Base-by-base conservation (phyloP, 2,113 vertebrate genomes). In the Poeciliopsis prolifica region DNA sequence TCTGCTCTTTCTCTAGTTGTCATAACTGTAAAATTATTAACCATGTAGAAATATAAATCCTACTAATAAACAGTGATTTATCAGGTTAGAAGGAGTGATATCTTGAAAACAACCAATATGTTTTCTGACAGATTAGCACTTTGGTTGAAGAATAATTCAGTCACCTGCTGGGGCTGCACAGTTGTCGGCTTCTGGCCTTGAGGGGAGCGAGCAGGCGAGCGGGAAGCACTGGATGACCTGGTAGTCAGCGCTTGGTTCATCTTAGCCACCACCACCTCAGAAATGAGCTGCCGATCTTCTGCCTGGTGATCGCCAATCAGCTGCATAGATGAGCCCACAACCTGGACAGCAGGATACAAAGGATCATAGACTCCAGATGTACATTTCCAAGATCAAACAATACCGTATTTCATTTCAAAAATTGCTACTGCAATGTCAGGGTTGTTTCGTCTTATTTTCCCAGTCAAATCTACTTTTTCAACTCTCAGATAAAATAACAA, bases 271-370 rank as follows among this genome's bases (percentile, higher is more conserved):
- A 99, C 96, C 60, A 98, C 92, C 2, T 98, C 97, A 0, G 96
- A 95, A 85, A 99, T 98, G 71, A 97, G 95, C 85, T 97, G 97
- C 74, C 95, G 95, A 92, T 99, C 98, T 73, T 99, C 98, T 1
- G 88, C 87, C 88, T 99, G 98, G 91, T 99, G 97, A 74, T 99
- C 98, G 7, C 98, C 98, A 1, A 99, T 97, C 86, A 99, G 90
- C 42, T 96, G 98, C 97, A 99, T 97, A 33, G 98, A 96, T 51
- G 96, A 98, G 78, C 97, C 98, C 93, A 99, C 96, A 78, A 98
- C 96, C 98, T 99, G 88, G 14, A 79, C 74, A 48, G 61, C 13
- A 44, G 33, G 13, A 14, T 24, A 71, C 0, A 60, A 44, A 9
- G 2, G 14, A n/a, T 64, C 26, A 66, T 15, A 60, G 0, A 33